Base-by-base conservation (phyloP, 2,797 vertebrate species). In the Odontamblyopus rebecca region DNA sequence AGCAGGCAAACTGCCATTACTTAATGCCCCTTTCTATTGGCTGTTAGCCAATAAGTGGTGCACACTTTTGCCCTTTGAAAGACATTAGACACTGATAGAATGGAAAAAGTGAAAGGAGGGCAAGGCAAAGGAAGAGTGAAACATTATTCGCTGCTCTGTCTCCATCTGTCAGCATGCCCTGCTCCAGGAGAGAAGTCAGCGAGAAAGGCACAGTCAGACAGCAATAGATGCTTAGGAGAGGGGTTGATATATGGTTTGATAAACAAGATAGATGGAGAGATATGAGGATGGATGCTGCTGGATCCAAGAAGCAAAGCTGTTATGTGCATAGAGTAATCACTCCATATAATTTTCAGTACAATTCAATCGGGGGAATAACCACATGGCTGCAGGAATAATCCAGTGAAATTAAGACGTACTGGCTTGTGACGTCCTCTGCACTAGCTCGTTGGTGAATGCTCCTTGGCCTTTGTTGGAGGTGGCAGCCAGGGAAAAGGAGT, bases 341-440 rank as follows among this genome's bases (percentile, higher is more conserved):
- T 77, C 51, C 75, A 66, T 74, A 29, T 77, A 15, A 76, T 72
- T 79, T 62, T 76, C 59, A 41, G 78, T 38, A 67, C 54, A 69
- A 65, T 38, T 35, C 70, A 74, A 69, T 67, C 2, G 35, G 72
- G 4, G 70, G 16, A 19, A 62, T 61, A 62, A 53, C 50, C 13
- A 41, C 51, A 44, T 26, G 73, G 51, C 61, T 63, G 78, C 66
- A 70, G 62, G 74, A 54, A 27, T 60, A 68, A 61, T 5, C 0
- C 73, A 44, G 77, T 69, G 23, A 75, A 76, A 75, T n/a, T 35
- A 68, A 80, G 90, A 99, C 98, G 86, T 98, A 99, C 98, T 99
- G 92, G 98, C 97, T 97, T 99, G 97, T 73, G 96, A 95, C 41
- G 97, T 99, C 90, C 94, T 96, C 89, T 97, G 96, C 76, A 94